Percentiles rank a stretch among this genome's conserved stretches.
phyloP scores from a whole-genome alignment of 2,888 invertebrate species.

The Balanococcus diminutus region DNA sequence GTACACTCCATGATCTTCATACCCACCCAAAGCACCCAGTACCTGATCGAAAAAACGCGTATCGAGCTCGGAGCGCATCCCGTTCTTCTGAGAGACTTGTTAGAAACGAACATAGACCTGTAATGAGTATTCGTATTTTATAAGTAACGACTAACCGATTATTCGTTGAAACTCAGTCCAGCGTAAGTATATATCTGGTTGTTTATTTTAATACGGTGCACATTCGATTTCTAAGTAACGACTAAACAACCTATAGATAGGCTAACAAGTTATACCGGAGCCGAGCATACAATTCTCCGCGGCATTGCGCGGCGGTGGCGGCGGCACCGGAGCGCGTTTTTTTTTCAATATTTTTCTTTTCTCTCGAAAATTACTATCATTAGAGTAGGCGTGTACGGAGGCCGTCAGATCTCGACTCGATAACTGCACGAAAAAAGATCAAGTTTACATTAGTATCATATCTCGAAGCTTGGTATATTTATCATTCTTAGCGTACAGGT shows the following conservation, averaged over 20 bases:
- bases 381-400: slow-evolving; percentile 53
- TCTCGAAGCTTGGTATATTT: slow-evolving; percentile 47
- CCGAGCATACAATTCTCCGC: slow-evolving; percentile 43
- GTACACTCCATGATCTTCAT: no score
- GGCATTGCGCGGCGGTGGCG: not conserved
- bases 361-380: slow-evolving; percentile 53
- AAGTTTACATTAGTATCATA: slow-evolving; percentile 55
- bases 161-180: slow-evolving; percentile 38
- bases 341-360: slow-evolving; percentile 49
- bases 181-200: slow-evolving; percentile 49
- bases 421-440: slow-evolving; percentile 55
- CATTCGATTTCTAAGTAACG: slow-evolving; percentile 52
- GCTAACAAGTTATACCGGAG: slow-evolving; percentile 40
- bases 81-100: slow-evolving; percentile 25
- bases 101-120: no score
- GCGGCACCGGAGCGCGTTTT: not conserved
- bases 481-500: slow-evolving; percentile 40
- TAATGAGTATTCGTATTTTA: slow-evolving; percentile 50
- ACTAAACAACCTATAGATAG: slow-evolving; percentile 26
- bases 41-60: not conserved
- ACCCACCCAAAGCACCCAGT: not conserved
- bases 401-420: slow-evolving; percentile 54
- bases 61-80: not conserved
- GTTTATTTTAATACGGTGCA: slow-evolving; percentile 54
- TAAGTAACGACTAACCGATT: slow-evolving; percentile 44